Conservation (phyloP, 2,797 vertebrate species). For the Amblyopsis hoosieri region DNA sequence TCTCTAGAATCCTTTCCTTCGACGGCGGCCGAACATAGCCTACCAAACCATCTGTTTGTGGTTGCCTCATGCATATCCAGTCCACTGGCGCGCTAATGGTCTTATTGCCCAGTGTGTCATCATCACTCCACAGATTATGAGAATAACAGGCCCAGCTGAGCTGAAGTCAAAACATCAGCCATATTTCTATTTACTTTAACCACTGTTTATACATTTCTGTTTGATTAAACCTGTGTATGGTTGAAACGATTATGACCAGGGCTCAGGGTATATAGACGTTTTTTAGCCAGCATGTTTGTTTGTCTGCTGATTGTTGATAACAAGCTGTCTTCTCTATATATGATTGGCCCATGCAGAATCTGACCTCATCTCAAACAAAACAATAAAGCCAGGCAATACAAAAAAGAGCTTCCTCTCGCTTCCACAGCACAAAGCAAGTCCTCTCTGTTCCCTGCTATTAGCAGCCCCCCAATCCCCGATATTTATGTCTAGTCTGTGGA, state of each 20-base stretch:
- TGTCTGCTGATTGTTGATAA: constrained; percentile 62
- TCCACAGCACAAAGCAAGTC: constrained; percentile 47
- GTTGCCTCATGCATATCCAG: constrained; percentile 68
- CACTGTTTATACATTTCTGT: constrained; percentile 33
- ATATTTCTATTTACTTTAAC: constrained; percentile 41
- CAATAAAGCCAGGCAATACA: constrained; percentile 58
- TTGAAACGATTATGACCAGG: constrained; percentile 14
- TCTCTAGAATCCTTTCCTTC: constrained; percentile 52
- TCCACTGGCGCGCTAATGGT: constrained; percentile 67
- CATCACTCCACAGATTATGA: constrained; percentile 51
- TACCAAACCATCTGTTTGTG: constrained; percentile 66
- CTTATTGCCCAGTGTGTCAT: constrained; percentile 70
- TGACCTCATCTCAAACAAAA: constrained; percentile 71
- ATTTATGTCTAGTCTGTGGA: constrained; percentile 51
- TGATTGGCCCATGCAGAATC: constrained; percentile 56
- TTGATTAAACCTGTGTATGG: constrained; percentile 44
- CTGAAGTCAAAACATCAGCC: constrained; percentile 41
- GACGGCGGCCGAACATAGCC: constrained; percentile 67
- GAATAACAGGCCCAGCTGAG: constrained; percentile 43
- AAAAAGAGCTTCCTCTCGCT: constrained; percentile 38
- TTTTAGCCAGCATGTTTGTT: constrained; percentile 55
- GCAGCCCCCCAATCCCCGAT: constrained; percentile 30
- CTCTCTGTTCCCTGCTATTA: constrained; percentile 49
- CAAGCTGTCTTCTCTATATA: constrained; percentile 38
- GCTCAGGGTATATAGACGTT: constrained; percentile 29